These are phyloP conservation scores for Amphipyra berbera DNA, from an alignment of 2,888 invertebrate genomes.

Conservation along the genomic window DNA sequence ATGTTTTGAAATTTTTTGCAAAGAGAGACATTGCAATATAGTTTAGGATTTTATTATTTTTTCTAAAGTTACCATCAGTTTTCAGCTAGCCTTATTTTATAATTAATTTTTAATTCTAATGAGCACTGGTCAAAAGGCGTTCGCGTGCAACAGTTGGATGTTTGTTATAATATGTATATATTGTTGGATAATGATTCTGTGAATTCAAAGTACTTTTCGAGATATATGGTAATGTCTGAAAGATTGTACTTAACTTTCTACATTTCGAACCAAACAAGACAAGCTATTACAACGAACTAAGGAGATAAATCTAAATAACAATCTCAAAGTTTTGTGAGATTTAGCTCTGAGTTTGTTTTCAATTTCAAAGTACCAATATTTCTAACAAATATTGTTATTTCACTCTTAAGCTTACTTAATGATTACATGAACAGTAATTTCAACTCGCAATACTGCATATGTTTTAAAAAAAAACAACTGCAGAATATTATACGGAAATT, in stretches of 20 bases:
- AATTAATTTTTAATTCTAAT: slow-evolving; percentile 78
- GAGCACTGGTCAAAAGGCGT: slow-evolving; percentile 78
- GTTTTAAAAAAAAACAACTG: slow-evolving; percentile 12
- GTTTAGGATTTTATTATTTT: slow-evolving; percentile 76
- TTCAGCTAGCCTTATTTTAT: slow-evolving; percentile 86
- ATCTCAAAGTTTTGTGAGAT: slow-evolving; percentile 23
- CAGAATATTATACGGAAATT: not conserved
- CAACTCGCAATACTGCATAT: slow-evolving; percentile 1
- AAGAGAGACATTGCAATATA: slow-evolving; percentile 84
- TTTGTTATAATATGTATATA: slow-evolving; percentile 69
- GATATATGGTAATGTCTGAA: slow-evolving; percentile 12
- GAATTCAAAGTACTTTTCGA: slow-evolving; percentile 36
- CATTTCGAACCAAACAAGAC: slow-evolving; percentile 16
- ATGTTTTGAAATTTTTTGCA: slow-evolving; percentile 64
- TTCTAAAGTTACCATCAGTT: slow-evolving; percentile 89
- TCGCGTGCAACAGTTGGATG: slow-evolving; percentile 72
- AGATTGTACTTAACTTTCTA: slow-evolving; percentile 46
- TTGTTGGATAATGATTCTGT: slow-evolving; percentile 47
- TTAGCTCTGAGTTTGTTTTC: slow-evolving; percentile 21
- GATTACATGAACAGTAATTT: slow-evolving; percentile 15
- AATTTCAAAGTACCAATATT: slow-evolving; percentile 37
- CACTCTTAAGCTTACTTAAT: slow-evolving; percentile 6
- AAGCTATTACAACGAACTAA: slow-evolving; percentile 20
- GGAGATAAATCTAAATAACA: slow-evolving; percentile 25
- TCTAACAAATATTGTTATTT: slow-evolving; percentile 22